These are phyloP conservation scores for Amia ocellicauda DNA, from an alignment of 2,113 vertebrate genomes.

Conservation along the genomic window DNA sequence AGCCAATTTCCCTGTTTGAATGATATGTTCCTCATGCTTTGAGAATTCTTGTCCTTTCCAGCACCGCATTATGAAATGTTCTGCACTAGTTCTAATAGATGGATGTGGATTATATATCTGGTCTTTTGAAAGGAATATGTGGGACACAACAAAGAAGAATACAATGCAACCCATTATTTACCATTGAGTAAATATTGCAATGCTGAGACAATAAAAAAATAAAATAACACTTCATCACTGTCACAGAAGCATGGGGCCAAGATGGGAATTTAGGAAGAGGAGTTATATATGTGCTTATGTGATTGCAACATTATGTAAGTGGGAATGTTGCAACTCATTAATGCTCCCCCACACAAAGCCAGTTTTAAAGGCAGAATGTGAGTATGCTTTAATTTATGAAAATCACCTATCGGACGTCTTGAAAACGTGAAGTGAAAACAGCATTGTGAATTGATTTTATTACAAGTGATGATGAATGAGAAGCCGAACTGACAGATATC, in stretches of 20 bases:
- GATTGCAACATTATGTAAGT: conserved; percentile 68
- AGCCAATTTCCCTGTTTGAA: no score
- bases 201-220: no score
- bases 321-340: conserved; percentile 62
- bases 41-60: no score
- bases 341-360: conserved; percentile 61
- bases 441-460: neutral
- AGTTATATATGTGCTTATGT: conserved; percentile 65
- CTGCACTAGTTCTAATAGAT: no score
- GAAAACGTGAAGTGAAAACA: conserved; percentile 38
- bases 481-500: conserved; percentile 60
- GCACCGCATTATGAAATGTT: no score
- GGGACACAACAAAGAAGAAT: no score
- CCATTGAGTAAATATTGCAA: no score
- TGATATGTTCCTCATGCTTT: no score
- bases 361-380: conserved; percentile 49
- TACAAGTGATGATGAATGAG: conserved; percentile 4
- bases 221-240: no score
- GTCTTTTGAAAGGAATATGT: no score
- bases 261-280: conserved; percentile 51
- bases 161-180: no score
- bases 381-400: conserved; percentile 38
- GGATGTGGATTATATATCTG: no score
- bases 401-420: conserved; percentile 35
- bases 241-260: conserved; percentile 51